Evolutionary conservation across 2,113 vertebrate species (phyloP), one percentile per base, ranked within the genome.

Genomic region (Scortum barcoo): DNA sequence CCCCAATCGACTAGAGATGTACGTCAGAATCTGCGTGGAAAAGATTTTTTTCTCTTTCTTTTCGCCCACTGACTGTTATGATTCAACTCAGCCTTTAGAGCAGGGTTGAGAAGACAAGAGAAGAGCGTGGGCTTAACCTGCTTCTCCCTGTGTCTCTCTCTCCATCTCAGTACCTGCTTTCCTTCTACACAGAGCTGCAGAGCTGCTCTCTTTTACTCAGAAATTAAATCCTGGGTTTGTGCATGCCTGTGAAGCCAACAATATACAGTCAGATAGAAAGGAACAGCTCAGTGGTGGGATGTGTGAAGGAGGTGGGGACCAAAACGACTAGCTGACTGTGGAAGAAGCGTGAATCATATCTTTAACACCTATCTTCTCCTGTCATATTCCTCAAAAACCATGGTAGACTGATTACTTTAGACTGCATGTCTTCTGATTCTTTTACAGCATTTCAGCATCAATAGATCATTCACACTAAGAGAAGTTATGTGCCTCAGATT

Each of bases 231-330:
- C 72, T 72, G 50, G 57, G 71, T 83, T 83, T 76, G 75, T 74
- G 84, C 69, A 38, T 83, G 70, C 66, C 78, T 63, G 33, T 57
- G 73, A 81, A 88, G 78, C 81, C 82, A 68, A 72, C 86, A 80
- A 84, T 70, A 78, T 73, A 68, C 70, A 78, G 85, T 88, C 91
- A 83, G 83, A 87, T 76, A 86, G 80, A 86, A 82, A 66, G 83
- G 76, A 92, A 91, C 90, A 92, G 90, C 90, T 92, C 91, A 79
- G 84, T 84, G 79, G 91, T 93, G 89, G 91, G 89, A 92, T 80
- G 93, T 93, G 91, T 90, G 89, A 93, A 88, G 81, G 87, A 91
- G 87, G 84, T 87, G 87, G 88, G 84, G 86, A 89, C 80, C 60
- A 33, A 91, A 90, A 88, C 30, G 67, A 92, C 80, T 88, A 89